Percentiles rank a stretch among this genome's conserved stretches.
phyloP scores from a whole-genome alignment of 2,888 invertebrate genomes.

The Thysanoteuthis rhombus region DNA sequence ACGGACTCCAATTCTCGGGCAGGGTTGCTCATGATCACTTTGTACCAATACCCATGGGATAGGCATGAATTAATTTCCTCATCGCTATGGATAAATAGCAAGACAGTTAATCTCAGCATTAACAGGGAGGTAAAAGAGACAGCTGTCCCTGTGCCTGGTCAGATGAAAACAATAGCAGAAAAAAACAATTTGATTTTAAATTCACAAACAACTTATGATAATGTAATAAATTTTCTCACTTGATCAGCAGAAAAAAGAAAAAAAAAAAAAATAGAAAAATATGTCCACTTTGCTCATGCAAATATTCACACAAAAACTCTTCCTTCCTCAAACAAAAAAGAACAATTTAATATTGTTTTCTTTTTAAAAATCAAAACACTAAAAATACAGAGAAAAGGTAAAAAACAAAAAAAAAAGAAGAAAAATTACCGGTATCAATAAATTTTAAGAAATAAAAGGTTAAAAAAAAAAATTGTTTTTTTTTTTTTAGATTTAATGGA shows the following conservation, averaged over 20 bases:
- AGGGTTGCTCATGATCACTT: too few species aligned
- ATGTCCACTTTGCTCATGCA: neutral
- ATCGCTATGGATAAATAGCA: too few species aligned
- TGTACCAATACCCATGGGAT: too few species aligned
- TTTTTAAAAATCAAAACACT: neutral
- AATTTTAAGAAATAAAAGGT: neutral
- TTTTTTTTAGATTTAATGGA: neutral
- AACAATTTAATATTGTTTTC: neutral
- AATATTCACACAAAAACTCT: neutral
- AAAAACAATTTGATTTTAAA: neutral
- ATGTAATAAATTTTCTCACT: neutral
- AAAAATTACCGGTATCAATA: neutral
- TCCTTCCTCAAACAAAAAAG: neutral
- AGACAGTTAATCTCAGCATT: too few species aligned
- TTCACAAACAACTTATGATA: too few species aligned
- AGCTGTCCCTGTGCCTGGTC: neutral
- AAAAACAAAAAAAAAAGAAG: neutral
- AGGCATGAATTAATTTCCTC: too few species aligned
- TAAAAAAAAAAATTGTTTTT: neutral
- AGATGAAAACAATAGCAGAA: neutral
- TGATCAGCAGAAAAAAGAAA: neutral
- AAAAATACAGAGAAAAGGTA: neutral
- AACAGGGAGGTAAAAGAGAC: too few species aligned
- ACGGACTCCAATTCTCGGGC: too few species aligned
- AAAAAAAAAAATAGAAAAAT: neutral